A percentile compares a stretch with the other conserved stretches of the same genome.
Evolutionary conservation across 2,888 invertebrate species (phyloP).

Genomic region (Ashinkailepas kermadecensis): DNA sequence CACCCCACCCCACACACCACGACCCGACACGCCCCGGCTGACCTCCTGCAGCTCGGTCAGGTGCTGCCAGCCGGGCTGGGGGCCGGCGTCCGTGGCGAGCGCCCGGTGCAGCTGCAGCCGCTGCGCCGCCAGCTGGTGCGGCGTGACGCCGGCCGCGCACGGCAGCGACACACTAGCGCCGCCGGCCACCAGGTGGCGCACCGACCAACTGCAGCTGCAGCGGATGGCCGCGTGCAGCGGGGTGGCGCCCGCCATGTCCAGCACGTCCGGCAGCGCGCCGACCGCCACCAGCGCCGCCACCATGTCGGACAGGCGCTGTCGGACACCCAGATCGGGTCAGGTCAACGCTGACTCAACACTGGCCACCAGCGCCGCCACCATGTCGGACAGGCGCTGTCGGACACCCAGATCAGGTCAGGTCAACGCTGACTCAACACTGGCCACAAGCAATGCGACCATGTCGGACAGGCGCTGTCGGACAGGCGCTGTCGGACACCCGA

Average conservation of each 20-base stretch:
- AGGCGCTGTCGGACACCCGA: neutral
- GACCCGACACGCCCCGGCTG: neutral
- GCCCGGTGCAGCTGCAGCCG: neutral
- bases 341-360: neutral
- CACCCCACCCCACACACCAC: neutral
- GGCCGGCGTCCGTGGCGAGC: neutral
- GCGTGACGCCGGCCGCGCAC: conserved; percentile 28
- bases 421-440: neutral
- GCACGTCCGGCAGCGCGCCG: conserved; percentile 24
- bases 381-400: neutral
- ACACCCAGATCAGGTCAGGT: neutral
- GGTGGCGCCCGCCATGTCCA: conserved; percentile 29
- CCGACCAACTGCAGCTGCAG: conserved; percentile 81
- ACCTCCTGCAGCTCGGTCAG: neutral
- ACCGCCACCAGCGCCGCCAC: conserved; percentile 27
- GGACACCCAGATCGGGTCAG: neutral
- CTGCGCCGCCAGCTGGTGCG: conserved; percentile 29
- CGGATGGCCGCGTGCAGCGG: conserved; percentile 55
- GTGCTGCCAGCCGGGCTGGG: neutral
- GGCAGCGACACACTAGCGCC: conserved; percentile 24
- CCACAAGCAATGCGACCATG: conserved; percentile 28
- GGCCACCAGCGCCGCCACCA: neutral
- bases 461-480: neutral
- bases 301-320: conserved; percentile 8
- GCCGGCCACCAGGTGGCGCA: conserved; percentile 70